phyloP scores from a whole-genome alignment of 2,797 vertebrate species.

The Avahi laniger region DNA sequence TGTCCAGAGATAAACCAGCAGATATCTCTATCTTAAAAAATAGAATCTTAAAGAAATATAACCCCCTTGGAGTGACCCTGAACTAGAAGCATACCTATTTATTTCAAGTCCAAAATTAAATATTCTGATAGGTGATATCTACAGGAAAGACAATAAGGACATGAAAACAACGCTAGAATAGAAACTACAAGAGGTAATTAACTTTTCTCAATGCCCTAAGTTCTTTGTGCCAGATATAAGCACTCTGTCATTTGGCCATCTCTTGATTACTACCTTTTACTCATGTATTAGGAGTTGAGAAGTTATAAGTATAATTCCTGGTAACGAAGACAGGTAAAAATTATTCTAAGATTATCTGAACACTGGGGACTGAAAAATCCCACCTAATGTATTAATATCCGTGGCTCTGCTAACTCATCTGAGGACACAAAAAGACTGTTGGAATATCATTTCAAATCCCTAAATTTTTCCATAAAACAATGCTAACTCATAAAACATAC shows the following conservation, averaged over 20 bases:
- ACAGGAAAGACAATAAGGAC: constrained; percentile 12
- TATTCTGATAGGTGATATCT: not conserved
- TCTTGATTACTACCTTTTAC: constrained; percentile 61
- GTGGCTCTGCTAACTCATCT: not conserved
- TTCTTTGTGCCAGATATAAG: constrained; percentile 14
- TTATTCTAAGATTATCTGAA: constrained; percentile 50
- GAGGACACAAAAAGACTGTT: not conserved
- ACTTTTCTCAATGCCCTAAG: constrained; percentile 29
- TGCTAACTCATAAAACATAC: not conserved
- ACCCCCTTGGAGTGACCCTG: not conserved
- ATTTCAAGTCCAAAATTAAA: constrained; percentile 46
- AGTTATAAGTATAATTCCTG: constrained; percentile 14
- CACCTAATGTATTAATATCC: not conserved
- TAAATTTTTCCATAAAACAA: constrained; percentile 22
- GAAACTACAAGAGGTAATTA: constrained; percentile 51
- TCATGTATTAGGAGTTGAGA: constrained; percentile 25
- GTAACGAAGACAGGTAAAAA: constrained; percentile 60
- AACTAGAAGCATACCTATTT: constrained; percentile 5
- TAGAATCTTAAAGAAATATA: constrained; percentile 14
- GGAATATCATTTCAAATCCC: constrained; percentile 1
- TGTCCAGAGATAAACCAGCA: constrained; percentile 33
- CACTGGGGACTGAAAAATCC: not conserved
- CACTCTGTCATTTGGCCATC: constrained; percentile 40
- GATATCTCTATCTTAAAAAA: not conserved
- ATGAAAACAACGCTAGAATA: constrained; percentile 24